phyloP scores from a whole-genome alignment of 2,113 vertebrate species.

The Petaurus breviceps region DNA sequence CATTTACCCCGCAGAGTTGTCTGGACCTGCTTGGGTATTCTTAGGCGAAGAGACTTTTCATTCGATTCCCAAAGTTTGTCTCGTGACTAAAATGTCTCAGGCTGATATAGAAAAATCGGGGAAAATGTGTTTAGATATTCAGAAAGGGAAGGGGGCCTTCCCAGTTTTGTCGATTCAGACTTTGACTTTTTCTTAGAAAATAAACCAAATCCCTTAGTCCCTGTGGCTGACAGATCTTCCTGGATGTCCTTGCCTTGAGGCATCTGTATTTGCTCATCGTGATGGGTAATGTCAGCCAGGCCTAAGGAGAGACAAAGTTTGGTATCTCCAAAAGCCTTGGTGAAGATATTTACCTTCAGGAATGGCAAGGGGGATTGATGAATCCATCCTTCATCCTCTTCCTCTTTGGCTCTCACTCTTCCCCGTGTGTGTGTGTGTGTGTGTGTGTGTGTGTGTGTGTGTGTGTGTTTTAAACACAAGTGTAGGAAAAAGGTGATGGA shows the following conservation, averaged over 20 bases:
- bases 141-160: not conserved
- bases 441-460: constrained; percentile 47
- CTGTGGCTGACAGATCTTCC: not conserved
- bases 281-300: not conserved
- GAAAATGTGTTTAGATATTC: not conserved
- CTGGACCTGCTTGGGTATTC: not conserved
- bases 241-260: not conserved
- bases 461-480: not conserved
- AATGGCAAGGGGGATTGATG: not conserved
- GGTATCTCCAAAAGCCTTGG: not conserved
- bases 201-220: not conserved
- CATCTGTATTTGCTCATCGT: not conserved
- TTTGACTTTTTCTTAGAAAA: not conserved
- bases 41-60: not conserved
- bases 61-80: not conserved
- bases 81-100: not conserved
- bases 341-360: not conserved
- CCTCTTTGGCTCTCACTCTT: not conserved
- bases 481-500: not conserved
- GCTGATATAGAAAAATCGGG: constrained; percentile 13
- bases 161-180: not conserved
- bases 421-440: not conserved
- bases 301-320: not conserved
- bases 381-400: not conserved
- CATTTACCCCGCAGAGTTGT: not conserved